Percentiles rank a stretch among this genome's conserved stretches.
Evolutionary conservation across 2,797 vertebrate genomes (phyloP).

Genomic region (Sebastes oblongus): DNA sequence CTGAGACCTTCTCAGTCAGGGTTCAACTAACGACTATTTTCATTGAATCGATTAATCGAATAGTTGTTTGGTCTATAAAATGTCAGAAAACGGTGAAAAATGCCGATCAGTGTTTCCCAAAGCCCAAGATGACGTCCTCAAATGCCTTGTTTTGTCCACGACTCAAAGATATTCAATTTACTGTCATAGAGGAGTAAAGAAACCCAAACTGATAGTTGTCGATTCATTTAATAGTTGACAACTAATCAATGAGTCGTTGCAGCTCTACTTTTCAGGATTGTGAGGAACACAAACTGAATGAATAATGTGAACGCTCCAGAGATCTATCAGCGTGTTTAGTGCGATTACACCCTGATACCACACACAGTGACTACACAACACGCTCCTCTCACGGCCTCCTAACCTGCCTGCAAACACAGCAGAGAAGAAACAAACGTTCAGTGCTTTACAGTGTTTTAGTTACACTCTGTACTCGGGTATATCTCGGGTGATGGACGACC

Average conservation of each 20-base stretch:
- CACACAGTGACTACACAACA: neutral
- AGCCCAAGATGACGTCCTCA: too few species aligned
- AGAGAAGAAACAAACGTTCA: neutral
- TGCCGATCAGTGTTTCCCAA: too few species aligned
- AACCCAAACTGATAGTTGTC: too few species aligned
- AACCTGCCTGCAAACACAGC: neutral
- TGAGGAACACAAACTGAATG: neutral
- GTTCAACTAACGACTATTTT: too few species aligned
- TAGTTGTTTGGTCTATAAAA: too few species aligned
- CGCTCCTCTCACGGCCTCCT: neutral
- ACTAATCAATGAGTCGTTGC: too few species aligned
- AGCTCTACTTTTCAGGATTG: neutral
- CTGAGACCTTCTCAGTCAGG: neutral
- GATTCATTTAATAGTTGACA: too few species aligned
- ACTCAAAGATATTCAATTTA: too few species aligned
- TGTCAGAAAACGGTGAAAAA: too few species aligned
- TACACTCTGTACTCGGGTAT: slow-evolving; percentile 44
- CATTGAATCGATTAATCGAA: too few species aligned
- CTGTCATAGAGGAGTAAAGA: too few species aligned
- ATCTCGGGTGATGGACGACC: slow-evolving; percentile 18
- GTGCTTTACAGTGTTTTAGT: slow-evolving; percentile 33
- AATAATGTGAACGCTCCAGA: neutral
- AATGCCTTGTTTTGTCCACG: too few species aligned
- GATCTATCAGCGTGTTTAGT: neutral
- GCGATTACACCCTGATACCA: neutral